Conservation (phyloP, 1,140 invertebrate genomes). For the Coenobita brevimanus region DNA sequence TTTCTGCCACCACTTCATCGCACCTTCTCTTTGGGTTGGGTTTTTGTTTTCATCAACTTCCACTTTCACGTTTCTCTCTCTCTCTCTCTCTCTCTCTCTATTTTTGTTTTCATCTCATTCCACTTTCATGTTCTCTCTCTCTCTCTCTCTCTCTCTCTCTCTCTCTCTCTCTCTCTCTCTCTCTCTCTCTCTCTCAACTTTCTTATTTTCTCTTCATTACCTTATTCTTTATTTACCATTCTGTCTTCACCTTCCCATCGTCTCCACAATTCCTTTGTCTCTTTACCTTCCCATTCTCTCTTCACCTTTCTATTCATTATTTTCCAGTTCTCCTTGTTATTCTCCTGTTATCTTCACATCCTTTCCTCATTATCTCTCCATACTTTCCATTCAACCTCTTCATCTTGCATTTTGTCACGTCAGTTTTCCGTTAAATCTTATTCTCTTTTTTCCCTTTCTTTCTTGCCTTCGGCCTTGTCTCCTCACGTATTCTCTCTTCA, state of each 20-base stretch:
- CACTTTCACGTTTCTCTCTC: no score
- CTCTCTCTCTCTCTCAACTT: slow-evolving; percentile 34
- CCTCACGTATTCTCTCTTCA: not conserved
- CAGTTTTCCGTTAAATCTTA: not conserved
- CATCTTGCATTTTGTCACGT: slow-evolving; percentile 16
- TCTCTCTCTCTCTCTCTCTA: no score
- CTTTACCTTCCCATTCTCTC: not conserved
- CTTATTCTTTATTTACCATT: slow-evolving; percentile 21
- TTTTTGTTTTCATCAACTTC: no score
- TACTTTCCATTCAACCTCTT: slow-evolving; percentile 25
- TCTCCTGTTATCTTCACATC: slow-evolving; percentile 17
- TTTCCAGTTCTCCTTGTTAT: slow-evolving; percentile 22
- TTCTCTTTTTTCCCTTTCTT: not conserved
- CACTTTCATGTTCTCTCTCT: slow-evolving; percentile 42
- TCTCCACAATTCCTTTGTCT: slow-evolving; percentile 2
- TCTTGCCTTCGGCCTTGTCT: not conserved
- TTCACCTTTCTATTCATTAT: not conserved
- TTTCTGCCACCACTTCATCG: no score
- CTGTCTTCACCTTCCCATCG: slow-evolving; percentile 2
- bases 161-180: slow-evolving; percentile 43
- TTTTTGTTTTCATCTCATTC: no score
- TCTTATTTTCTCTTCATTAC: slow-evolving; percentile 18
- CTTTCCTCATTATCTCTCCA: slow-evolving; percentile 20
- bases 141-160: slow-evolving; percentile 45
- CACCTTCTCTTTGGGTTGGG: no score